Evolutionary conservation across 2,888 invertebrate genomes (phyloP), one percentile per base, ranked within the genome.

Genomic region (Eupithecia vulgata): DNA sequence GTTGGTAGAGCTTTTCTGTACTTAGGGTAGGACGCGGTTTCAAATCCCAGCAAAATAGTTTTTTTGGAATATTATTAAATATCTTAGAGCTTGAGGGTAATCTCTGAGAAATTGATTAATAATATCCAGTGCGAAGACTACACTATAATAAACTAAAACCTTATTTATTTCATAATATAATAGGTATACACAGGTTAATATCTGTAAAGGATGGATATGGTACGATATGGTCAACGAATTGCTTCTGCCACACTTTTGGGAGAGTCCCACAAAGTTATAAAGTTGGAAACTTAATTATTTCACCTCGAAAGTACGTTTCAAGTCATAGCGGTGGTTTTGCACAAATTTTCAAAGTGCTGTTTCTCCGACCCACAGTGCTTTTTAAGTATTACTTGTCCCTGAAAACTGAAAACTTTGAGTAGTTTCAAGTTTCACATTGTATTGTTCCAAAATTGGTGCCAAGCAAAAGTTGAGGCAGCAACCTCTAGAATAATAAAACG

Each of bases 241-340:
- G 13, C 12, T 57, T 5, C 25, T 10, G 4, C 25, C 57, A 25
- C 57, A 57, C 25, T 21, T 25, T 57, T 57, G 25, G 57, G 52
- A 67, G 3, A 6, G 17, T 5, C 61, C 17, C 15, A 8, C 34
- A 61, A 17, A 61, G 6, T 61, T 61, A 7, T 34, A 30, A 8
- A 68, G 68, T 68, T 68, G 68, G 30, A 61, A 61, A 68, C 68
- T 68, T 35, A 68, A 68, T 68, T 68, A 68, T 25, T 17, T 30
- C 42, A 68, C 61, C 68, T 68, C 57, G 57, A 8, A 42, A 61
- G 34, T 40, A 68, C 68, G 30, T 68, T 68, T 68, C 59, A 68
- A 68, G 68, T 68, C 59, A 25, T 52, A 25, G 5, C 12, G 59
- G 17, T 42, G 52, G 42, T 59, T 68, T 67, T 12, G 8, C 15